Evolutionary conservation across 2,888 invertebrate species (phyloP).

Genomic region (Atrina japonica): DNA sequence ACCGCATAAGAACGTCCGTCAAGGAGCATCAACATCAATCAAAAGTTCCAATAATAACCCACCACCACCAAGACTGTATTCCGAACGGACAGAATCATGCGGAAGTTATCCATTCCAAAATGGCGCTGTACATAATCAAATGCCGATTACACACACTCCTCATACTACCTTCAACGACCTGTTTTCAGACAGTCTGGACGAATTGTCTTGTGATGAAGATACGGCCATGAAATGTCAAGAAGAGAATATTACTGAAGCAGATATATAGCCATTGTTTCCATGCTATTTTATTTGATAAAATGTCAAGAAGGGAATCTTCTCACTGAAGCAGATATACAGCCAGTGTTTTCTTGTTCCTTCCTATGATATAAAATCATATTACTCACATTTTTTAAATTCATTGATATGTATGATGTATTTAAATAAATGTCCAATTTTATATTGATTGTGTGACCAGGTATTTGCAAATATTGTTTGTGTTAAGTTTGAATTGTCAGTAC

Average conservation of each 20-base stretch:
- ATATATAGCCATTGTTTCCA: too few species aligned
- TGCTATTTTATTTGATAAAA: too few species aligned
- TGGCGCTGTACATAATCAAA: constrained; percentile 26
- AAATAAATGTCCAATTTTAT: too few species aligned
- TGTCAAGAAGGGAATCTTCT: too few species aligned
- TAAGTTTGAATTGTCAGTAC: too few species aligned
- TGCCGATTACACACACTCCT: constrained; percentile 44
- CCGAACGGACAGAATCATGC: constrained; percentile 38
- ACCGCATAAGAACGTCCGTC: constrained; percentile 88
- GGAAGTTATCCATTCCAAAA: constrained; percentile 44
- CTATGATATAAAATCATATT: too few species aligned
- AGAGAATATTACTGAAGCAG: constrained; percentile 7
- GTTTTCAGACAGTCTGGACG: constrained; percentile 68
- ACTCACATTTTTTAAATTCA: too few species aligned
- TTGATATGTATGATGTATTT: too few species aligned
- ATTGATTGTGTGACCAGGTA: too few species aligned
- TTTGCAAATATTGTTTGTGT: too few species aligned
- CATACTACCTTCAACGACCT: constrained; percentile 59
- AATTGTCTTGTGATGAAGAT: constrained; percentile 66
- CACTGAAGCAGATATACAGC: too few species aligned
- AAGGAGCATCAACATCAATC: constrained; percentile 80
- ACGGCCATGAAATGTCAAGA: constrained; percentile 27
- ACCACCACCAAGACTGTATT: constrained; percentile 14
- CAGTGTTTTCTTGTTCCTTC: too few species aligned
- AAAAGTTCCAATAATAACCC: constrained; percentile 73